A percentile compares a stretch with the other conserved stretches of the same genome.
Evolutionary conservation across 2,113 vertebrate genomes (phyloP).

Genomic region (Poeciliopsis turrubarensis): DNA sequence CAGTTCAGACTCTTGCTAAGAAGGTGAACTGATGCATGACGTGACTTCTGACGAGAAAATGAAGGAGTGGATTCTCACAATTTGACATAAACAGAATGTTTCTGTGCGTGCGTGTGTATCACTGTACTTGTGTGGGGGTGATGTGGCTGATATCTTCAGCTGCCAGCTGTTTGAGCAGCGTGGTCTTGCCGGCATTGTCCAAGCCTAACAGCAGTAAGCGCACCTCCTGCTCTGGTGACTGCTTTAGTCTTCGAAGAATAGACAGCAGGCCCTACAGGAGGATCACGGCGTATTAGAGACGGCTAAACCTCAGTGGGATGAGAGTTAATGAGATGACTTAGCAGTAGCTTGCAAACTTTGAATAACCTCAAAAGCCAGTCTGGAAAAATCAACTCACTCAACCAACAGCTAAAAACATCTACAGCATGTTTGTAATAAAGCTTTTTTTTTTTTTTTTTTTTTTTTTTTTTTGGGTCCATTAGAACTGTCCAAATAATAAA

Average conservation of each 20-base stretch:
- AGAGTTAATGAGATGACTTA: constrained; percentile 2
- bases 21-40: background rate
- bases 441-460: no score
- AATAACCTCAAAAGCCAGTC: constrained; percentile 2
- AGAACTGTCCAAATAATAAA: background rate
- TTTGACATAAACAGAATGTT: background rate
- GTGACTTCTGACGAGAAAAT: background rate
- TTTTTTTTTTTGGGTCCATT: background rate
- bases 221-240: constrained; percentile 92
- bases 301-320: constrained; percentile 12
- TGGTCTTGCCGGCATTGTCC: constrained; percentile 95
- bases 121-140: constrained; percentile 89
- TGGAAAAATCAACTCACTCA: constrained; percentile 9
- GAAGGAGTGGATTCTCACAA: no score
- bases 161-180: constrained; percentile 91
- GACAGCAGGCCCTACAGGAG: constrained; percentile 88
- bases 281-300: constrained; percentile 12
- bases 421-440: constrained; percentile 6
- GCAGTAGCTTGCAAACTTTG: background rate
- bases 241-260: constrained; percentile 91
- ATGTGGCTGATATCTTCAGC: constrained; percentile 95
- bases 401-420: constrained; percentile 31
- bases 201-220: constrained; percentile 91
- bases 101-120: constrained; percentile 3
- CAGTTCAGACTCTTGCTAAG: background rate